phyloP scores from a whole-genome alignment of 1,140 invertebrate species.

The Galendromus occidentalis region DNA sequence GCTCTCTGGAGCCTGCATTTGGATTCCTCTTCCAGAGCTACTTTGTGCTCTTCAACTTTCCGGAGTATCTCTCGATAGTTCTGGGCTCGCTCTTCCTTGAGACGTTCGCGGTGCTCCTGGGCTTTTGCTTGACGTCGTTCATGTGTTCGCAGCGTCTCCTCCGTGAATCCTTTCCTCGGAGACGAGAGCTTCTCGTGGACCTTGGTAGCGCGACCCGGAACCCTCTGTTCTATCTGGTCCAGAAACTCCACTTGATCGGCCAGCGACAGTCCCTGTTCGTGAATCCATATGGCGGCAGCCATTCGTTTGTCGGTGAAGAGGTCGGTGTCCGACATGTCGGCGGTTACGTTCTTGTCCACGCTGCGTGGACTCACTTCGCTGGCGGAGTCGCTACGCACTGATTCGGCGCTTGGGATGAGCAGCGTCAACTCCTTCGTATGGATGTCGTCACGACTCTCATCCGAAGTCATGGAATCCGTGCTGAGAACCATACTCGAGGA shows the following conservation, averaged over 20 bases:
- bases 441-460: not conserved
- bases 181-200: constrained; percentile 81
- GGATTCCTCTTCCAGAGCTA: constrained; percentile 60
- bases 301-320: not conserved
- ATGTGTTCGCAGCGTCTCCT: constrained; percentile 50
- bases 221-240: constrained; percentile 50
- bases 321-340: not conserved
- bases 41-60: constrained; percentile 75
- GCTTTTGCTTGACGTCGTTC: constrained; percentile 52
- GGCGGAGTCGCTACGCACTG: constrained; percentile 1
- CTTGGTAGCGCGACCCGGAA: constrained; percentile 68
- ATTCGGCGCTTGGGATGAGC: not conserved
- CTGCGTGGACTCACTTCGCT: constrained; percentile 10
- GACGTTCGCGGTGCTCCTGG: constrained; percentile 40
- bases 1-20: constrained; percentile 56
- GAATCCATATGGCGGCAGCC: constrained; percentile 13
- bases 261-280: constrained; percentile 42
- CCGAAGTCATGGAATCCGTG: not conserved
- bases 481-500: constrained; percentile 1
- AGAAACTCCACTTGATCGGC: constrained; percentile 40
- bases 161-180: constrained; percentile 52
- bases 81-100: constrained; percentile 60
- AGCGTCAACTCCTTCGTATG: not conserved
- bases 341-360: not conserved
- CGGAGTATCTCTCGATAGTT: constrained; percentile 63